These are phyloP conservation scores for Fringilla coelebs DNA, from an alignment of 2,797 vertebrate genomes.

Conservation along the genomic window DNA sequence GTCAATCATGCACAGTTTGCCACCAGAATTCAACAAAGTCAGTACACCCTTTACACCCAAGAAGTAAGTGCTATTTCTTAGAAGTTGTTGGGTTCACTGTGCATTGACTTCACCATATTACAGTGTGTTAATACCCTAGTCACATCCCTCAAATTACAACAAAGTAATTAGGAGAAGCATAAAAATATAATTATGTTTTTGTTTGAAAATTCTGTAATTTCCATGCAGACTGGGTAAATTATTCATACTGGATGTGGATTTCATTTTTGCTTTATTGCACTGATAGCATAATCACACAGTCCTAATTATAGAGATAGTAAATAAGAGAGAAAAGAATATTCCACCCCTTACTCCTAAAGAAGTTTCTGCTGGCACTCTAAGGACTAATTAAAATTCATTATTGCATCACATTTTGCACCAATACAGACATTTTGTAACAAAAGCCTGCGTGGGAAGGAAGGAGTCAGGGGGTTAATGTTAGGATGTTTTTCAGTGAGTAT, in stretches of 20 bases:
- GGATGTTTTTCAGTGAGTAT: not conserved
- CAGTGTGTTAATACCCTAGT: conserved; percentile 3
- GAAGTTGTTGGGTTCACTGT: not conserved
- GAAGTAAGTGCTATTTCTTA: not conserved
- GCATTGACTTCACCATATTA: not conserved
- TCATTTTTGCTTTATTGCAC: conserved; percentile 8
- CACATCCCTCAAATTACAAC: conserved; percentile 26
- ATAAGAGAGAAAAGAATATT: conserved; percentile 15
- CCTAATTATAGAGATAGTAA: conserved; percentile 45
- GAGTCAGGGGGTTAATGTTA: not conserved
- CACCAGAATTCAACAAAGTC: not conserved
- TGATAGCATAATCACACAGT: conserved; percentile 28
- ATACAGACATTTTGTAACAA: not conserved
- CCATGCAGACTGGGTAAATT: not conserved
- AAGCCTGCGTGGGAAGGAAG: not conserved
- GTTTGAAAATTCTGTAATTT: conserved; percentile 52
- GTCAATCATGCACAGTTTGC: not conserved
- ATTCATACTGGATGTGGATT: conserved; percentile 33
- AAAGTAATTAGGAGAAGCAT: conserved; percentile 45
- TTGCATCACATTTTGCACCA: not conserved
- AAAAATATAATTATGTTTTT: conserved; percentile 54
- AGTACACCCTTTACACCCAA: not conserved
- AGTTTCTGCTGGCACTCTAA: not conserved
- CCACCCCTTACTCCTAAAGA: not conserved
- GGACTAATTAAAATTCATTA: conserved; percentile 7